Evolutionary conservation across 2,113 vertebrate species (phyloP), one percentile per base, ranked within the genome.

Genomic region (Xenopus tropicalis): DNA sequence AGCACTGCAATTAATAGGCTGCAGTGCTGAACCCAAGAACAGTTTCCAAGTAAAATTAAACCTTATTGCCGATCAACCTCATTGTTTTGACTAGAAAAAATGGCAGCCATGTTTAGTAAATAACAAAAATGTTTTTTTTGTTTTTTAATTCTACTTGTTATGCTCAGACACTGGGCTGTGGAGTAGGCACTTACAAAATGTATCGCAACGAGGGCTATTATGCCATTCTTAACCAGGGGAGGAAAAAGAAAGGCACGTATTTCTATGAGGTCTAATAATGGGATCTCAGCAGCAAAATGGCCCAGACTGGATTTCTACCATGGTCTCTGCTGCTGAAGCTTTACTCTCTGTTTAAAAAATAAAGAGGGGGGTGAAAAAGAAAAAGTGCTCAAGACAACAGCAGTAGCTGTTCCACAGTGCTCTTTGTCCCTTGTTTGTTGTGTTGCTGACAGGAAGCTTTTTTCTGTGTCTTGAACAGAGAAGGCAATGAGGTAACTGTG

Each of bases 141-240:
- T 24, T 59, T 59, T 59, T 59, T 14, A 20, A 23, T 23, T 24
- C 20, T 59, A 23, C 20, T 23, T 23, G 3, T 59, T 59, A 11
- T 22, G 85, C 84, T 86, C 78, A 86, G 65, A 82, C 85, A 88
- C 86, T 88, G 84, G 85, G 83, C 83, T 88, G 82, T 51, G 0
- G 84, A 86, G 91, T 84, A 91, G 91, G 89, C 90, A 92, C 88
- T 91, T 92, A 82, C 88, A 85, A 82, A 87, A 87, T 54, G 52
- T 54, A n/a, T 54, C 19, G 19, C 17, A 48, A 54, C 76, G 88
- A 88, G 14, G 85, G 87, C 81, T 86, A 85, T 90, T 82, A 86
- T 80, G 89, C 88, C 89, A 78, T 88, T 88, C 83, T 85, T 82
- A 90, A 88, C 85, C 84, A 88, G 88, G 85, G 84, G 85, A 82